A percentile compares a stretch with the other conserved stretches of the same genome.
Conservation (phyloP, 2,113 vertebrate genomes). For the Podarcis muralis region DNA sequence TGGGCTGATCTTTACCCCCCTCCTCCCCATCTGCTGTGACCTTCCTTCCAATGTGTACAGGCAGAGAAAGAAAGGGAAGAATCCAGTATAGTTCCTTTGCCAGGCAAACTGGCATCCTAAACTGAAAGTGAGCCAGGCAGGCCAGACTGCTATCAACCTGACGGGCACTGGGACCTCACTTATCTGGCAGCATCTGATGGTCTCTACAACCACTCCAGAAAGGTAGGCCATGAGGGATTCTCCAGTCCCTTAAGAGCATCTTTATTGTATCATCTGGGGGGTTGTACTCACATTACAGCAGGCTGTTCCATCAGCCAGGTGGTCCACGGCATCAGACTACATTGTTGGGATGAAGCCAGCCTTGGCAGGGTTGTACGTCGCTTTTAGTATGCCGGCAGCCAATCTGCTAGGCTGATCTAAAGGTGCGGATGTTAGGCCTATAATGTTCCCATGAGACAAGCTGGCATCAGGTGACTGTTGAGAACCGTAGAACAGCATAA, state of each 20-base stretch:
- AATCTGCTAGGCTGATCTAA: not conserved
- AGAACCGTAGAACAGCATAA: not conserved
- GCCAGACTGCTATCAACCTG: not conserved
- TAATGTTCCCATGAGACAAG: not conserved
- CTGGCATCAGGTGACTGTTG: not conserved
- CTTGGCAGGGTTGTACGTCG: not conserved
- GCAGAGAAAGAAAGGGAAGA: conserved; percentile 41
- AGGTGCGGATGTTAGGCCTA: not conserved
- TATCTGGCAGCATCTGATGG: conserved; percentile 1
- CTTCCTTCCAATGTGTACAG: conserved; percentile 51
- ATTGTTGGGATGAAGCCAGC: not conserved
- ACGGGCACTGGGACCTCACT: not conserved
- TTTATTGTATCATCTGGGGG: not conserved
- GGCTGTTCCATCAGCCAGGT: not conserved
- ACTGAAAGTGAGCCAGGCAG: conserved; percentile 8
- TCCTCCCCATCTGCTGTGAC: conserved; percentile 67
- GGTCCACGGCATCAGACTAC: not conserved
- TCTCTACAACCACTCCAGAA: conserved; percentile 6
- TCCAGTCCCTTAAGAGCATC: not conserved
- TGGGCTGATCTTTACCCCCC: conserved; percentile 67
- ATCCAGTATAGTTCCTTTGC: conserved; percentile 17
- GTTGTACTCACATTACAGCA: not conserved
- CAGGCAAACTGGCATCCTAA: conserved; percentile 1
- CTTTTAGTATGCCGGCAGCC: not conserved
- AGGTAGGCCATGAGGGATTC: conserved; percentile 3